Percentiles rank a stretch among this genome's conserved stretches.
phyloP scores from a whole-genome alignment of 2,797 vertebrate genomes.

The Melanotaenia maccullochi region DNA sequence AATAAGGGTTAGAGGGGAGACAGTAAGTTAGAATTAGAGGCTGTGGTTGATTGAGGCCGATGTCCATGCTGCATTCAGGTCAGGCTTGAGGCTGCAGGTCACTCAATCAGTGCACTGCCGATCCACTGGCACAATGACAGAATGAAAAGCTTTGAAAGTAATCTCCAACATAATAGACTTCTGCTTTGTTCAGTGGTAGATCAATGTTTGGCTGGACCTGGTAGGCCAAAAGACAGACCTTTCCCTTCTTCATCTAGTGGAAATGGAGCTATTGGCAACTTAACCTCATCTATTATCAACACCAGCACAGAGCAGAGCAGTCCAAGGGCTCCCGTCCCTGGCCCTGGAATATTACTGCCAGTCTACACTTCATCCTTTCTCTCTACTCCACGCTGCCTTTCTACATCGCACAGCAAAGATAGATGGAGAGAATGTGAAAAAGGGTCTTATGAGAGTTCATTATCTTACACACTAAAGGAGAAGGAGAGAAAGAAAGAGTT shows the following conservation, averaged over 20 bases:
- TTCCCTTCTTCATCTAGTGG: conserved; percentile 57
- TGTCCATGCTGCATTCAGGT: conserved; percentile 38
- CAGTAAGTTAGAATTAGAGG: conserved; percentile 42
- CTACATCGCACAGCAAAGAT: conserved; percentile 40
- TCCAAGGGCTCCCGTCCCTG: conserved; percentile 45
- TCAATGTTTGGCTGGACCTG: conserved; percentile 59
- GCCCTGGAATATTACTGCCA: conserved; percentile 52
- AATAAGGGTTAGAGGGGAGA: conserved; percentile 49
- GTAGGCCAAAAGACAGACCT: conserved; percentile 54
- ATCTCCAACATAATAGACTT: conserved; percentile 77
- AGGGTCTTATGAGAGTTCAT: conserved; percentile 61
- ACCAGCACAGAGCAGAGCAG: conserved; percentile 27
- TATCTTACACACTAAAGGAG: conserved; percentile 54
- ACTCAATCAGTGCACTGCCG: conserved; percentile 58
- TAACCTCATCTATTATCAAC: conserved; percentile 60
- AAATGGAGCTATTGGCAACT: conserved; percentile 43
- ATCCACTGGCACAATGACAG: conserved; percentile 59
- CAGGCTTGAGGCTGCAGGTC: conserved; percentile 33
- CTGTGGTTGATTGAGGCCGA: conserved; percentile 31
- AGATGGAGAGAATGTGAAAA: conserved; percentile 55
- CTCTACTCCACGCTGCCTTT: conserved; percentile 14
- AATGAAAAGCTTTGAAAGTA: conserved; percentile 74
- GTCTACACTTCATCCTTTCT: conserved; percentile 37
- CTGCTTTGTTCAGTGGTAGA: conserved; percentile 61
- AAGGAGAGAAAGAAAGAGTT: conserved; percentile 37